These are phyloP conservation scores for Drosophila parabipectinata DNA, from an alignment of 1,140 invertebrate species.

Conservation along the genomic window DNA sequence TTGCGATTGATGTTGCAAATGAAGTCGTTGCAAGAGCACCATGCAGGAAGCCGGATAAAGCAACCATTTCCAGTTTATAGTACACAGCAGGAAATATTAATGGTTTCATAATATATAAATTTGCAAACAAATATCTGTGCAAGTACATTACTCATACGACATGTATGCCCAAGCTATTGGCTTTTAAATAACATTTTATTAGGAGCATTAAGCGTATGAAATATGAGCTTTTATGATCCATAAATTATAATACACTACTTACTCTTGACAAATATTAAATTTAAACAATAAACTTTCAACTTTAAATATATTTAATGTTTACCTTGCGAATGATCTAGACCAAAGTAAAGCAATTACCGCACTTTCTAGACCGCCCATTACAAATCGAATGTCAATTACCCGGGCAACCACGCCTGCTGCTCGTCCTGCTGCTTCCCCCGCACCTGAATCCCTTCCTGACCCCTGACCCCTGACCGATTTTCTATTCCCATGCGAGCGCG, in stretches of 20 bases:
- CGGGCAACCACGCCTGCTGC: conserved; percentile 22
- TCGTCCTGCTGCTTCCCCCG: not conserved
- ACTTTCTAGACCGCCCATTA: conserved; percentile 9
- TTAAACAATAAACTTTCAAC: not conserved
- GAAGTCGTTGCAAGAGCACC: conserved; percentile 39
- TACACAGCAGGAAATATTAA: not conserved
- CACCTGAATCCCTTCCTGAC: not conserved
- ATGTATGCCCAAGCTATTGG: not conserved
- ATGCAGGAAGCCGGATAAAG: conserved; percentile 5
- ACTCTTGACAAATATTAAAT: not conserved
- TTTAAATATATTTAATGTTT: too few relatives aligned
- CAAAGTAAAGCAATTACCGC: conserved; percentile 28
- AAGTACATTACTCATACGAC: not conserved
- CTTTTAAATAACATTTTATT: too few relatives aligned
- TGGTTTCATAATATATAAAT: not conserved
- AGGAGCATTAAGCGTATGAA: too few relatives aligned
- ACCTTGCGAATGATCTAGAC: conserved; percentile 10
- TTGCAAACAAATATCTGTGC: not conserved
- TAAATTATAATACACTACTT: not conserved
- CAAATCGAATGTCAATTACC: conserved; percentile 60
- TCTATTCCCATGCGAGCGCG: conserved; percentile 5
- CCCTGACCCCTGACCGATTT: not conserved
- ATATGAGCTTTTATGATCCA: too few relatives aligned
- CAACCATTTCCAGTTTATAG: conserved; percentile 8
- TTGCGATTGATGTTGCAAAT: conserved; percentile 74